Evolutionary conservation across 30 jellyfish, hydroid and myxozoan species (phyloP), one percentile per base, ranked within the genome.

Genomic region (Calvadosia cruxmelitensis): DNA sequence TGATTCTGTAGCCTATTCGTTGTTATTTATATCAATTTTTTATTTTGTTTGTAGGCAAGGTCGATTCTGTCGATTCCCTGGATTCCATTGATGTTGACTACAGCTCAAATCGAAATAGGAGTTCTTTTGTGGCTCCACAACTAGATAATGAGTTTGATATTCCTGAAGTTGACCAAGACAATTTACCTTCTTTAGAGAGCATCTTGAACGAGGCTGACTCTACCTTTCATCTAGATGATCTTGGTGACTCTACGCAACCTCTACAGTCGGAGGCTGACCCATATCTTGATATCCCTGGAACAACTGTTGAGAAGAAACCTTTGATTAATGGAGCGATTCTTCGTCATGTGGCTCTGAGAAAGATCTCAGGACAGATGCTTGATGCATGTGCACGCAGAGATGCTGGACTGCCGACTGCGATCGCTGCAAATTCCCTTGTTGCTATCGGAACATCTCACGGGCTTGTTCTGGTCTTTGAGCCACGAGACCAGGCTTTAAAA

Each of bases 361-460:
- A 78, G 71, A 82, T 91, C 3, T 91, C 99, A 16, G 93, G 85
- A 0, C 99, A 91, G 66, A 78, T 91, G 94, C 61, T 79, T 2
- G 99, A 91, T 82, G 99, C 99, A 3, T 82, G 95, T 82, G 90
- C 83, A 29, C 64, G 99, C 29, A 50, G 99, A 49, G 94, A 84
- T 73, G 99, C 99, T n/a, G 99, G 99, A 16, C 48, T 91, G 63
- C 99, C 99, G 7, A 81, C 99, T 26, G 76, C 95, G 0, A 91
- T 91, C 86, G 99, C 99, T 1, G 99, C 73, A n/a, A 70, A 93
- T 51, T 42, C 71, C 49, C 49, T 91, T 68, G 67, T 91, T 20
- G 99, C 99, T 7, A 69, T 91, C 32, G 99, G 99, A n/a, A 91
- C 94, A 23, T 91, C 99, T 12, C 99, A 91, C 67, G 99, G 99